Percentiles rank a stretch among this genome's conserved stretches.
phyloP scores from a whole-genome alignment of 2,888 invertebrate genomes.

The Spatulosminthurus flaviceps region DNA sequence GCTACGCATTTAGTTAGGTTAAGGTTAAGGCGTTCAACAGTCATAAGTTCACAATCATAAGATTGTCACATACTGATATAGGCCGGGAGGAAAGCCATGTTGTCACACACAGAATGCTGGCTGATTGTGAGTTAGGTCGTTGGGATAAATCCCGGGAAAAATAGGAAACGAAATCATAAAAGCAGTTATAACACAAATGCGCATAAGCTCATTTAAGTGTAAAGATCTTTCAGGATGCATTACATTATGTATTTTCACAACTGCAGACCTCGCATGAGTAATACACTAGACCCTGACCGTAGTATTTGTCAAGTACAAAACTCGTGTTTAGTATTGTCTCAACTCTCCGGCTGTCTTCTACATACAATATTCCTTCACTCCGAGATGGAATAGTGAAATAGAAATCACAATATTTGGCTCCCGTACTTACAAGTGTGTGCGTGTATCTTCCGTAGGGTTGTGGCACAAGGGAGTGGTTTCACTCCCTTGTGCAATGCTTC shows the following conservation, averaged over 20 bases:
- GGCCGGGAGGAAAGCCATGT: too few species aligned
- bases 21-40: too few species aligned
- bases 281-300: too few species aligned
- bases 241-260: conserved; percentile 8
- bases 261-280: not conserved
- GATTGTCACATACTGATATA: too few species aligned
- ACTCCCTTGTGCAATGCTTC: conserved; percentile 9
- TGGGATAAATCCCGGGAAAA: not conserved
- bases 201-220: conserved; percentile 21
- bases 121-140: too few species aligned
- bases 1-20: too few species aligned
- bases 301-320: not conserved
- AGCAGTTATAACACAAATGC: not conserved
- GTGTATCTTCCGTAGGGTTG: not conserved
- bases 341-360: not conserved
- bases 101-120: too few species aligned
- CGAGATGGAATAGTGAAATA: not conserved
- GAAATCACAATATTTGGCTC: conserved; percentile 29
- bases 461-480: not conserved
- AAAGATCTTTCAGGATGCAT: conserved; percentile 7
- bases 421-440: not conserved
- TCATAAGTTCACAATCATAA: too few species aligned
- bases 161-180: not conserved
- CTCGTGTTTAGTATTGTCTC: not conserved
- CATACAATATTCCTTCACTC: not conserved